phyloP scores from a whole-genome alignment of 2,113 vertebrate genomes.

The Tachycineta bicolor region DNA sequence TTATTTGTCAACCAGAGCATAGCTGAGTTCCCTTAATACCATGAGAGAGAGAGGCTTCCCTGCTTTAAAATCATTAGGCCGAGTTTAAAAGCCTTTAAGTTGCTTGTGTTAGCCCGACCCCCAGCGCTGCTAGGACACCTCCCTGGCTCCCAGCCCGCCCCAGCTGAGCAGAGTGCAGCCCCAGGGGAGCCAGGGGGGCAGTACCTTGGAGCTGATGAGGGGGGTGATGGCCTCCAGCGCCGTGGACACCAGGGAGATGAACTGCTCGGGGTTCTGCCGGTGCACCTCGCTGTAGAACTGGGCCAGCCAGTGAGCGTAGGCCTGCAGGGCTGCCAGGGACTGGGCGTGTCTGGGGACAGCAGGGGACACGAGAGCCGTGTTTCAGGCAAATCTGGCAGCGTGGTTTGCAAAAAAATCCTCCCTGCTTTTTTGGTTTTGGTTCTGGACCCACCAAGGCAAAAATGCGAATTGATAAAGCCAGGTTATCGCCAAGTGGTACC shows the following conservation, averaged over 20 bases:
- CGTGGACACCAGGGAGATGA: slow-evolving; percentile 91
- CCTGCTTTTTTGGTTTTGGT: not conserved
- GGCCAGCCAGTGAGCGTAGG: slow-evolving; percentile 95
- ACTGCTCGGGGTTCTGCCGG: slow-evolving; percentile 89
- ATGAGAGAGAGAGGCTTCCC: not conserved
- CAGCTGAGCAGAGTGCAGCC: not conserved
- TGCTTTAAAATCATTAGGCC: not conserved
- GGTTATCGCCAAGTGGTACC: not conserved
- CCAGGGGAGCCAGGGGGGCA: not conserved
- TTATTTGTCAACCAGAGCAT: not conserved
- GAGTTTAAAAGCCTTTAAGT: not conserved
- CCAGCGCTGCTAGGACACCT: not conserved
- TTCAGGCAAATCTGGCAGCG: not conserved
- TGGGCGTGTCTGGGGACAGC: slow-evolving; percentile 86
- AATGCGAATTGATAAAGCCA: not conserved
- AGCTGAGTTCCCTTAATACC: not conserved
- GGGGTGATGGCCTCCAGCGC: slow-evolving; percentile 89
- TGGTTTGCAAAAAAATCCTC: not conserved
- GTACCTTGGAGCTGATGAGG: slow-evolving; percentile 94
- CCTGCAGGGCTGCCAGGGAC: slow-evolving; percentile 93
- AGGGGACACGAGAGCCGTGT: fast-evolving
- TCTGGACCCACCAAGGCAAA: not conserved
- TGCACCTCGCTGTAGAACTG: slow-evolving; percentile 96
- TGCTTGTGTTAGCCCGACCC: not conserved
- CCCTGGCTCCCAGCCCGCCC: not conserved